Percentiles rank a stretch among this genome's conserved stretches.
These are phyloP conservation scores for Microcebus tavaratra DNA, from an alignment of 2,113 vertebrate genomes.

Conservation along the genomic window DNA sequence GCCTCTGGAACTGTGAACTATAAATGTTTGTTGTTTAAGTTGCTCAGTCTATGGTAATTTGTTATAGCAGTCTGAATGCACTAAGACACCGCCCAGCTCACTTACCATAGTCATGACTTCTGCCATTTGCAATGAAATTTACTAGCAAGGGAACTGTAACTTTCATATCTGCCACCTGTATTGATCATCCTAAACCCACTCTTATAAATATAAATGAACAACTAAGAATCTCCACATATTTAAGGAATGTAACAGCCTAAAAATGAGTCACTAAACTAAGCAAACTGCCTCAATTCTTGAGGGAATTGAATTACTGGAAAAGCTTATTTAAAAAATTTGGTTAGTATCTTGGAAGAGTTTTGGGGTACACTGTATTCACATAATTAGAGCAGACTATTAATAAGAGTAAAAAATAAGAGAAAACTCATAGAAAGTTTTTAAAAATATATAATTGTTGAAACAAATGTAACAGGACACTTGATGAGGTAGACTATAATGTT, in stretches of 20 bases:
- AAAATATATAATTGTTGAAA: neutral
- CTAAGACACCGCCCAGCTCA: neutral
- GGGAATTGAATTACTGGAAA: neutral
- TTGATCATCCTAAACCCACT: neutral
- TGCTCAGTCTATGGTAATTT: neutral
- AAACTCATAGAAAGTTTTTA: neutral
- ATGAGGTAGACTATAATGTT: neutral
- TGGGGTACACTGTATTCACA: neutral
- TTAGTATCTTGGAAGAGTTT: neutral
- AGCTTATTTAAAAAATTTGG: neutral
- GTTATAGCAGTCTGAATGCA: neutral
- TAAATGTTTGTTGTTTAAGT: neutral
- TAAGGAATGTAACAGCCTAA: neutral
- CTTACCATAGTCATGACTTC: neutral
- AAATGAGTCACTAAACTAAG: neutral
- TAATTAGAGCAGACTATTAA: neutral
- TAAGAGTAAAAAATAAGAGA: constrained; percentile 6
- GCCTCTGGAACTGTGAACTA: neutral
- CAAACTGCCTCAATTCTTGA: neutral
- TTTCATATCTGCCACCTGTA: neutral
- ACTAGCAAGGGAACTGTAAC: neutral
- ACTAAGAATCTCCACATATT: neutral
- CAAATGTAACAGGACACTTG: neutral
- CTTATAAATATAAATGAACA: neutral
- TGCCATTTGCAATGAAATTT: neutral